A percentile compares a stretch with the other conserved stretches of the same genome.
These are phyloP conservation scores for Perca schrenkii DNA, from an alignment of 2,113 vertebrate species.

Conservation along the genomic window DNA sequence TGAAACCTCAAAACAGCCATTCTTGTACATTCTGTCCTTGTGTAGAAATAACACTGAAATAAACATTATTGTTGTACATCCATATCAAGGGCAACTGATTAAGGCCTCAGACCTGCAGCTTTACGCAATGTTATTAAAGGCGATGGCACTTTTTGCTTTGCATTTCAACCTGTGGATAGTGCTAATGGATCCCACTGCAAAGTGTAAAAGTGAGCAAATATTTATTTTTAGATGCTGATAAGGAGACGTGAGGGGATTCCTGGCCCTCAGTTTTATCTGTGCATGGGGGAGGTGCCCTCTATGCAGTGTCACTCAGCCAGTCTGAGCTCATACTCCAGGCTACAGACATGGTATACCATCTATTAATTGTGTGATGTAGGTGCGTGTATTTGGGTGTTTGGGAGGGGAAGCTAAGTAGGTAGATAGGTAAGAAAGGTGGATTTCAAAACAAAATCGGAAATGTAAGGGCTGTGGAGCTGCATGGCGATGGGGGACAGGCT, in stretches of 20 bases:
- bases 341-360: conserved; percentile 19
- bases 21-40: background rate
- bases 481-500: conserved; percentile 8
- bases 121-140: background rate
- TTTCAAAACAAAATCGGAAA: conserved; percentile 52
- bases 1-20: conserved; percentile 45
- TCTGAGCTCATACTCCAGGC: conserved; percentile 31
- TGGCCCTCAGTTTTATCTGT: conserved; percentile 21
- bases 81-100: background rate
- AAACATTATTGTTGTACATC: background rate
- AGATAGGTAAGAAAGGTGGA: background rate
- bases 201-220: conserved; percentile 34
- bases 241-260: conserved; percentile 32
- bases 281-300: conserved; percentile 20
- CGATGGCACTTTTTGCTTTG: background rate
- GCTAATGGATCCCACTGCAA: background rate
- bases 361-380: conserved; percentile 3
- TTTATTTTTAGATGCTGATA: conserved; percentile 42
- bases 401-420: background rate
- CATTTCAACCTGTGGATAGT: conserved; percentile 3
- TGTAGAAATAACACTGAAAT: background rate
- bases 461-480: conserved; percentile 21
- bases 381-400: conserved; percentile 44
- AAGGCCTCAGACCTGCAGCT: background rate
- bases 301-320: conserved; percentile 29